Percentiles rank a stretch among this genome's conserved stretches.
These are phyloP conservation scores for Aporrectodea caliginosa DNA, from an alignment of 1,140 invertebrate genomes.

Conservation along the genomic window DNA sequence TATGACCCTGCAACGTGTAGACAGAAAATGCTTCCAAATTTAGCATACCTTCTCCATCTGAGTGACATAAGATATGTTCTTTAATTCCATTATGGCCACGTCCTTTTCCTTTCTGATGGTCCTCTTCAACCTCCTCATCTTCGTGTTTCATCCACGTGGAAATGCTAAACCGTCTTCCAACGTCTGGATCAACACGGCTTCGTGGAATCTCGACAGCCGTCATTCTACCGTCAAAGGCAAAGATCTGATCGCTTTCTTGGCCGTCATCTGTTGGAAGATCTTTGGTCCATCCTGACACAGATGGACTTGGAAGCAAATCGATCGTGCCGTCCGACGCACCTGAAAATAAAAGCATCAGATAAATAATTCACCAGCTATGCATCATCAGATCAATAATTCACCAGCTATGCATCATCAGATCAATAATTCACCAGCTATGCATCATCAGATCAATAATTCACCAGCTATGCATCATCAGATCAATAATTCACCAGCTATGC, in stretches of 20 bases:
- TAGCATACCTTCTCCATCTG: constrained; percentile 88
- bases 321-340: constrained; percentile 67
- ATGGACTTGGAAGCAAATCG: constrained; percentile 81
- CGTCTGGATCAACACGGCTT: constrained; percentile 63
- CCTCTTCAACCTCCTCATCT: constrained; percentile 55
- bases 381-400: too few relatives aligned
- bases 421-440: too few relatives aligned
- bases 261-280: constrained; percentile 84
- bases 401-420: too few relatives aligned
- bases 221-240: constrained; percentile 83
- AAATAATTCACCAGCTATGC: too few relatives aligned
- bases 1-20: too few relatives aligned
- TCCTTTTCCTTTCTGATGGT: constrained; percentile 34
- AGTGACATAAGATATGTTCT: constrained; percentile 90
- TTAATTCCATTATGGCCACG: constrained; percentile 61
- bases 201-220: constrained; percentile 70
- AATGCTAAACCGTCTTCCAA: constrained; percentile 78
- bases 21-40: too few relatives aligned
- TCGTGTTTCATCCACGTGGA: constrained; percentile 89
- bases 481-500: too few relatives aligned
- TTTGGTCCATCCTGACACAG: constrained; percentile 73
- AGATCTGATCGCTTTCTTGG: constrained; percentile 82
- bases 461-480: too few relatives aligned
- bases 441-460: too few relatives aligned
- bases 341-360: too few relatives aligned